Evolutionary conservation across 1,140 invertebrate species (phyloP), one percentile per base, ranked within the genome.

Genomic region (Teleopsis dalmanni): DNA sequence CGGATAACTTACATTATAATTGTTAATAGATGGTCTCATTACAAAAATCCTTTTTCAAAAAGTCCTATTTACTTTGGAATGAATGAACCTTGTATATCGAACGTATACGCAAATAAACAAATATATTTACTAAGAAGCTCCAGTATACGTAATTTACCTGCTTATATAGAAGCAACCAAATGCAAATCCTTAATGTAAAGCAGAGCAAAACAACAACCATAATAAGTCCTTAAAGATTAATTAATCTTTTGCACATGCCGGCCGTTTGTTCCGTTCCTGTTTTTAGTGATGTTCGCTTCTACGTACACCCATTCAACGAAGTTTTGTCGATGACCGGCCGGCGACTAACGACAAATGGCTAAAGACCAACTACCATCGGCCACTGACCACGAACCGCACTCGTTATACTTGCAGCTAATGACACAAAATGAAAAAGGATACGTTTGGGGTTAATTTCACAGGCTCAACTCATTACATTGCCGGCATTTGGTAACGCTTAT

Each of bases 201-300:
- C 19, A 21, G 16, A 40, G 22, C 21, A n/a, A n/a, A n/a, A n/a
- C n/a, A 46, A 46, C 33, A 35, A 31, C 33, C 29, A 48, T 35
- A 50, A 50, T 19, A 22, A 54, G 52, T 67, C 64, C 64, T 67
- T 66, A 60, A 67, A 67, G 64, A 67, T 67, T 67, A 67, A 67
- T 67, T 67, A 67, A 67, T 67, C 64, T 67, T 60, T 62, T 55
- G 58, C 57, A 65, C 62, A 65, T 65, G 62, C n/a, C n/a, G 11
- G 38, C 44, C 44, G 48, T 47, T 44, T 49, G 50, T 47, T 51
- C 51, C 50, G 29, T 31, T n/a, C 29, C n/a, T 31, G 9, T 31
- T 31, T 9, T 31, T n/a, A 9, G 9, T n/a, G 29, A 9, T 31
- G 9, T 31, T 31, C 29, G 9, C n/a, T n/a, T 31, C 29, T 21